Percentiles rank a stretch among this genome's conserved stretches.
phyloP scores from a whole-genome alignment of 37 sponge, comb jelly and placozoan species.

The Amphimedon queenslandica region DNA sequence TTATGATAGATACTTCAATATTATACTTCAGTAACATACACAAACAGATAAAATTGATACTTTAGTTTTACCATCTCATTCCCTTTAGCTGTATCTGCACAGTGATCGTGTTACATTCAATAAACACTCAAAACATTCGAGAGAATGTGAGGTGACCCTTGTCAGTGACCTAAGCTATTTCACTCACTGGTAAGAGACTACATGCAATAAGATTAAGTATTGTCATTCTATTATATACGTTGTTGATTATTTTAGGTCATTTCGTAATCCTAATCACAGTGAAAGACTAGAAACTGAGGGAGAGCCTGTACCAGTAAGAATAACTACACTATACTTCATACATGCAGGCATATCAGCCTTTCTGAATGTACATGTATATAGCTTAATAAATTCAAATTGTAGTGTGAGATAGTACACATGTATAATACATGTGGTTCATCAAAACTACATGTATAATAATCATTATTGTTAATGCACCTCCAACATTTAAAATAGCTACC shows the following conservation, averaged over 20 bases:
- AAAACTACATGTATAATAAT: too few species aligned
- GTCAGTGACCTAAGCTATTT: constrained; percentile 54
- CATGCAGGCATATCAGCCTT: too few species aligned
- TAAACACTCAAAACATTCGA: constrained; percentile 84
- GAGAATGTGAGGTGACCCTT: constrained; percentile 82
- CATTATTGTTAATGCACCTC: too few species aligned
- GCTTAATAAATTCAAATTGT: too few species aligned
- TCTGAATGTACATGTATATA: too few species aligned
- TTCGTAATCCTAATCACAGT: constrained; percentile 66
- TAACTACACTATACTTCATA: background rate
- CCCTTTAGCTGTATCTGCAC: constrained; percentile 69
- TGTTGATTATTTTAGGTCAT: constrained; percentile 38
- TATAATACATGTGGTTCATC: too few species aligned
- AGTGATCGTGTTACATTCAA: constrained; percentile 90
- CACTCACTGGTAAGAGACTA: constrained; percentile 60
- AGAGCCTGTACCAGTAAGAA: constrained; percentile 75
- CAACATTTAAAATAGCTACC: too few species aligned
- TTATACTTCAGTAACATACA: too few species aligned
- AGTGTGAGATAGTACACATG: too few species aligned
- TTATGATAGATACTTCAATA: background rate
- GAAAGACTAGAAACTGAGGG: constrained; percentile 86
- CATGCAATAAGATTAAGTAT: background rate
- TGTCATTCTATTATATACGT: background rate
- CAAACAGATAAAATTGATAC: too few species aligned
- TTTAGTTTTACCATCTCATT: background rate